Evolutionary conservation across 1,140 invertebrate genomes (phyloP), one percentile per base, ranked within the genome.

Genomic region (Drosophila pseudoobscura): DNA sequence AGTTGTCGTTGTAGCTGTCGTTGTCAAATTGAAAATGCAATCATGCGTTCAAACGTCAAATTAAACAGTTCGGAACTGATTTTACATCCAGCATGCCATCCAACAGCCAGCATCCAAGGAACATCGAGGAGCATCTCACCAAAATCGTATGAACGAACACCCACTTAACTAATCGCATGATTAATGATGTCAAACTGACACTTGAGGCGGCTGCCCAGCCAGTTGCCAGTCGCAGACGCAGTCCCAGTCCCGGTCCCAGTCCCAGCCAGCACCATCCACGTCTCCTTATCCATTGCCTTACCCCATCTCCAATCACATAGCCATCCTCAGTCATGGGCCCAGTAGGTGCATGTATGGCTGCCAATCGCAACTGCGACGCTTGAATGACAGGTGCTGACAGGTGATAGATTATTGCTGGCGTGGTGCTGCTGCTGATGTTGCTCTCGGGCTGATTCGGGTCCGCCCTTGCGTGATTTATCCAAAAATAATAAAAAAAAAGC

Each of bases 331-430:
- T 43, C 52, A 31, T 47, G 63, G 29, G 55, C 56, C 45, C 71
- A 59, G 77, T 61, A 73, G 63, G 65, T 75, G 75, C 76, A 78
- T 83, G 69, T 64, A 58, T 66, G 61, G 46, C 87, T 90, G 79
- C 83, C 88, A 90, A 90, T 90, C 80, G 84, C 80, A 76, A 57
- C 83, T 82, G 88, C 78, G 78, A 90, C 80, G 89, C 89, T 71
- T 90, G 84, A 90, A 90, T 90, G 89, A 90, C 89, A 90, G 89
- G 84, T 90, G 89, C 89, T 90, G 89, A 90, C 89, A 90, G 89
- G 89, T 90, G 89, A 90, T 90, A 90, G 89, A 90, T 90, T 90
- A 89, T 90, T 88, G 78, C 74, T 78, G 71, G 59, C 70, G 59
- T 74, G 82, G 74, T 54, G 60, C 53, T 41, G 58, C 24, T 39